phyloP scores from a whole-genome alignment of 2,797 vertebrate genomes.

The Alectoris magna region DNA sequence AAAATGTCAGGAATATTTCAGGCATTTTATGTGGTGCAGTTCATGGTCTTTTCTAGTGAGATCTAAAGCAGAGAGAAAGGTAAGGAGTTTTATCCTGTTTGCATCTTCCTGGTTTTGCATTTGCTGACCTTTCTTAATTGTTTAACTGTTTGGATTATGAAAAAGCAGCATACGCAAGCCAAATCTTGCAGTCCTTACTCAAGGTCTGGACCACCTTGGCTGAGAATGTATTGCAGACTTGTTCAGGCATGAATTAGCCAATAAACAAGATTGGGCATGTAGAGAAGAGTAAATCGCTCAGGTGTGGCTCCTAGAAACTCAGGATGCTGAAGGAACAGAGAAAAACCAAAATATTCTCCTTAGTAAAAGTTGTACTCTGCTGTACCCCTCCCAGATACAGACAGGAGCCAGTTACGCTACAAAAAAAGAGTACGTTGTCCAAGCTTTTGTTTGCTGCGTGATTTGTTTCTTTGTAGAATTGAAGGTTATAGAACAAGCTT shows the following conservation, averaged over 20 bases:
- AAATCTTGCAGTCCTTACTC: neutral
- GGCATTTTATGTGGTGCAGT: neutral
- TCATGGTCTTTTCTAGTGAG: neutral
- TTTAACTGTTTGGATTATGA: neutral
- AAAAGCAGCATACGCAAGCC: neutral
- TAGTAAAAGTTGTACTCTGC: neutral
- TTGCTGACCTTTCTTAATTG: neutral
- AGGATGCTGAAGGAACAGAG: neutral
- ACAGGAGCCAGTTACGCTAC: neutral
- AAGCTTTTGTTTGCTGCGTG: neutral
- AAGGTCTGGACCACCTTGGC: neutral
- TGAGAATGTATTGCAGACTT: neutral
- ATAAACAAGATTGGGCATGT: neutral
- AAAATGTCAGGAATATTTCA: neutral
- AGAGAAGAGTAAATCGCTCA: neutral
- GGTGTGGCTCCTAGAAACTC: neutral
- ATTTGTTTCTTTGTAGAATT: neutral
- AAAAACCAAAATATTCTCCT: neutral
- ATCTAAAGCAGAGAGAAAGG: neutral
- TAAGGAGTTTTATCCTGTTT: neutral
- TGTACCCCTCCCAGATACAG: neutral
- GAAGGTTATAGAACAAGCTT: neutral
- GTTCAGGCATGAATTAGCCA: neutral
- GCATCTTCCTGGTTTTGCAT: neutral
- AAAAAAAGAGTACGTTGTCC: rapidly evolving